phyloP scores from a whole-genome alignment of 2,797 vertebrate species.

The Ispidina lecontei region DNA sequence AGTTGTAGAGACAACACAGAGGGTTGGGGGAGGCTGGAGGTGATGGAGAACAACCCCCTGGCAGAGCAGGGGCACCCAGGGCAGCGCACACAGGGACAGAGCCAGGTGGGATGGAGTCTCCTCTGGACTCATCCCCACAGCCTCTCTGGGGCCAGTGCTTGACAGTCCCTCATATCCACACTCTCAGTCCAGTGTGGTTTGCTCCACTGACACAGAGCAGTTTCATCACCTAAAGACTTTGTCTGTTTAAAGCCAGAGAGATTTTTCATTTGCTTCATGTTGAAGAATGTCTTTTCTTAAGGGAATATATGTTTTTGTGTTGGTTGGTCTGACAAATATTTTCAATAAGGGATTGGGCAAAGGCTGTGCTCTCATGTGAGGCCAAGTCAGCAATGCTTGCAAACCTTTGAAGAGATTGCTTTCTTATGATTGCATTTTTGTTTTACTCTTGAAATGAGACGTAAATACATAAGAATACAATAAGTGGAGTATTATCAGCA shows the following conservation, averaged over 20 bases:
- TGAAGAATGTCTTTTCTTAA: neutral
- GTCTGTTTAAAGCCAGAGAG: neutral
- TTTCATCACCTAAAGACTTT: neutral
- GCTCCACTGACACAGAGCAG: neutral
- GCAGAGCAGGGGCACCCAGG: too few relatives aligned
- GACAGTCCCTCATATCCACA: fast-evolving
- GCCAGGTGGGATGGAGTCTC: too few relatives aligned
- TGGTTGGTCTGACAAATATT: neutral
- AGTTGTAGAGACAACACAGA: too few relatives aligned
- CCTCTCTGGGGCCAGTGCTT: too few relatives aligned
- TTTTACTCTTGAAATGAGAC: neutral
- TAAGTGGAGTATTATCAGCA: neutral
- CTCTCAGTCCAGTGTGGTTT: neutral
- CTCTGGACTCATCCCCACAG: too few relatives aligned
- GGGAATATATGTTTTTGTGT: neutral
- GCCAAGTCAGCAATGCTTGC: neutral
- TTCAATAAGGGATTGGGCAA: neutral
- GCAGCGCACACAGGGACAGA: too few relatives aligned
- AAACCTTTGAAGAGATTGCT: constrained; percentile 22
- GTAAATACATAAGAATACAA: neutral
- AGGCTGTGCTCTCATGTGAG: neutral
- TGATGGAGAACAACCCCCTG: too few relatives aligned
- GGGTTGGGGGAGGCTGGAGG: too few relatives aligned
- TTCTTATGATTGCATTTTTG: neutral
- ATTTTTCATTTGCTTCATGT: neutral